Base-by-base conservation (phyloP, 1,140 invertebrate species). In the Harpegnathos saltator region DNA sequence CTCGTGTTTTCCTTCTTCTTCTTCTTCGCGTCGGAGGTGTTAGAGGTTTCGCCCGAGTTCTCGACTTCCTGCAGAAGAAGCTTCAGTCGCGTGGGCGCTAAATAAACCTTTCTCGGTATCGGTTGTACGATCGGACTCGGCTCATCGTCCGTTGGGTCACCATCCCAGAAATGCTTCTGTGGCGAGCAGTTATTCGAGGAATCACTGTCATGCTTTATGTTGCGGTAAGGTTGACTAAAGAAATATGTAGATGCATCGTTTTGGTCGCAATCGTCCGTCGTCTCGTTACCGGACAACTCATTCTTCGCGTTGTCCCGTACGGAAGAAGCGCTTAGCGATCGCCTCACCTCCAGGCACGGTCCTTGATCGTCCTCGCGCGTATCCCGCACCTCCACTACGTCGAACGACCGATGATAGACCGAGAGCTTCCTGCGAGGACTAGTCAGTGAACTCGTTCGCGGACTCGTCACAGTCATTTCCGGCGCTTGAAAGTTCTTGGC, bases 401-500 rank as follows among this genome's bases (percentile, higher is more conserved):
- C 89, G 82, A 91, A 92, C 11, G 90, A 85, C 7, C 90, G 84
- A 33, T 77, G 72, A 50, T 88, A 92, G 29, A 92, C 91, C 0
- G 91, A 91, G 1, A 90, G 33, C 58, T 92, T 92, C 19, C 91
- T 65, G 50, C 72, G 86, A 2, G 91, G 90, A 59, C n/a, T 80
- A 12, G 33, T 1, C 12, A 33, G 22, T 2, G 38, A 56, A 26
- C 33, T 71, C 54, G 33, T 1, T 5, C 22, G 22, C 1, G 38
- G 69, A 26, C 33, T 71, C 54, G 33, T 14, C 9, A 22, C 15
- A n/a, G 7, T 78, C 24, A 22, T n/a, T 71, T 71, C 75, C 9
- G 44, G 9, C 22, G 50, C 24, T 44, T 80, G 65, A 7, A 24
- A 17, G 29, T 17, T 80, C 17, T 38, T 56, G 2, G 15, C 3